These are phyloP conservation scores for Todus mexicanus DNA, from an alignment of 2,797 vertebrate genomes.

Conservation along the genomic window DNA sequence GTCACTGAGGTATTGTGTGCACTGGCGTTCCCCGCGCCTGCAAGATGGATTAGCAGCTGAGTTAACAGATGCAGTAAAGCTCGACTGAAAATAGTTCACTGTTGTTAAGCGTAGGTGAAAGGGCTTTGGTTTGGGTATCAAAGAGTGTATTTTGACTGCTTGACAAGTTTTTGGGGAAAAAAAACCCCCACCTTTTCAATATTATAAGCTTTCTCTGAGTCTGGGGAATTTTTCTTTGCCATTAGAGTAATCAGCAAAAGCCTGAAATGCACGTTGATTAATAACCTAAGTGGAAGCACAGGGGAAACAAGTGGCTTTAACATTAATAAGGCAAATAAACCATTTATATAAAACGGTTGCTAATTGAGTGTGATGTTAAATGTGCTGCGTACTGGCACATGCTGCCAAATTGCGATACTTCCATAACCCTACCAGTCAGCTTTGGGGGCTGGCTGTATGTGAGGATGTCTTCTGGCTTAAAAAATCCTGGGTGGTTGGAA, in stretches of 20 bases:
- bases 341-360: not conserved
- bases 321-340: conserved; percentile 58
- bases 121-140: conserved; percentile 40
- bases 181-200: not conserved
- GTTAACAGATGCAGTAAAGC: conserved; percentile 51
- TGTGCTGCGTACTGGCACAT: not conserved
- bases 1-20: conserved; percentile 40
- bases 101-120: conserved; percentile 39
- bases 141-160: conserved; percentile 42
- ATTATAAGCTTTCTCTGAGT: not conserved
- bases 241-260: conserved; percentile 21
- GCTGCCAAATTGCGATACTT: not conserved
- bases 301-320: conserved; percentile 45
- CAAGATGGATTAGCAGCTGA: conserved; percentile 59
- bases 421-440: not conserved
- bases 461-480: not conserved
- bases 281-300: not conserved
- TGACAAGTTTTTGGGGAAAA: not conserved
- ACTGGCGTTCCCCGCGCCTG: not conserved
- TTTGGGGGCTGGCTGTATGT: not conserved
- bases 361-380: conserved; percentile 38
- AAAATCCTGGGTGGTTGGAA: not conserved
- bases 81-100: conserved; percentile 50
- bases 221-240: conserved; percentile 15
- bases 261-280: conserved; percentile 16